Base-by-base conservation (phyloP, 1,140 invertebrate species). In the Leptinotarsa defecta region DNA sequence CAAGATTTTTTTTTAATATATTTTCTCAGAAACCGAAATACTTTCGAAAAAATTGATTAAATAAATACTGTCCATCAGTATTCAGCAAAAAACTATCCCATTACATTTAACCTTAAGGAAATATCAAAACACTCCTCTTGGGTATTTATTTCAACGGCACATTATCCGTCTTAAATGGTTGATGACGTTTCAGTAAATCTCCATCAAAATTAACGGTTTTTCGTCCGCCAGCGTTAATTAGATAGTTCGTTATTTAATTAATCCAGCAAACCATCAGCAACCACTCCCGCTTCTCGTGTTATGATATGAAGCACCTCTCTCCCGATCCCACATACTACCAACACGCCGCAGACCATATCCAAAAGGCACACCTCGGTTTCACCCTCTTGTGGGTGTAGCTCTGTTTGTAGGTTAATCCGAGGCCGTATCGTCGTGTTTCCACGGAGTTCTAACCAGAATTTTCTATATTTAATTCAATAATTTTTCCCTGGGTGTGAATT, bases 331-430 rank as follows among this genome's bases (percentile, higher is more conserved):
- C 15, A 57, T 57, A 15, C 52, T 6, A 6, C 52, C 13, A 57
- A 19, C 52, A 57, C n/a, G 52, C 52, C 52, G 52, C 52, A 57
- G 52, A 57, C 52, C n/a, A 57, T 57, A 19, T 57, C 52, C 52
- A 57, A 57, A 57, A 57, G 52, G 13, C 52, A 19, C 52, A 57
- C 52, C 52, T 57, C 4, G 17, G n/a, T 57, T 57, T 57, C 52
- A 57, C 52, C 52, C 52, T 57, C 52, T n/a, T 19, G 52, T 57
- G 52, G 52, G 52, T 57, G 52, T 57, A 57, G 52, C n/a, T 43
- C 34, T 57, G 52, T 57, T 57, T 15, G 4, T 57, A 57, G 15
- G 52, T n/a, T 57, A 57, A 43, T n/a, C n/a, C n/a, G 52, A 19
- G 17, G 52, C n/a, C 52, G 13, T 57, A 57, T 57, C 52, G 17